A percentile compares a stretch with the other conserved stretches of the same genome.
phyloP scores from a whole-genome alignment of 1,140 invertebrate species.

The Zaprionus ornatus region DNA sequence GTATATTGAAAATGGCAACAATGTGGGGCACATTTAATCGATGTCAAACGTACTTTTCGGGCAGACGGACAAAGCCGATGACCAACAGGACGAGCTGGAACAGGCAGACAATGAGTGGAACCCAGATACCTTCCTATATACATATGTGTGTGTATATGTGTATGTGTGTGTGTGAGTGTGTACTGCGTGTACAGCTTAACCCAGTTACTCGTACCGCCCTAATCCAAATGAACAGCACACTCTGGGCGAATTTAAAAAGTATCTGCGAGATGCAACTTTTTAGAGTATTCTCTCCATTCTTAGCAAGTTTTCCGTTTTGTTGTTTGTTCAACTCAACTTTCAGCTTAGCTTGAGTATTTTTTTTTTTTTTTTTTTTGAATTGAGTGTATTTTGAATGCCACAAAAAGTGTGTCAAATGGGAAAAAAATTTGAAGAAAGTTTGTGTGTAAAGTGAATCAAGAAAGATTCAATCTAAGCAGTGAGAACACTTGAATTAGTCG shows the following conservation, averaged over 20 bases:
- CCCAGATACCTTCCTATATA: not conserved
- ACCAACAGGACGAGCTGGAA: slow-evolving; percentile 5
- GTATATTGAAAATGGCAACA: slow-evolving; percentile 3
- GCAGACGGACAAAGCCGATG: slow-evolving; percentile 28
- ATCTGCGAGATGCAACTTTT: slow-evolving; percentile 7
- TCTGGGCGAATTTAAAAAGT: slow-evolving; percentile 14
- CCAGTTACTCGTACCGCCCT: slow-evolving; percentile 53
- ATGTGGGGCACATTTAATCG: slow-evolving; percentile 36
- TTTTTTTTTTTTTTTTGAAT: not conserved
- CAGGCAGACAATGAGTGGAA: too few relatives aligned
- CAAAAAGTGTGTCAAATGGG: not conserved
- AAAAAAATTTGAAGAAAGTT: not conserved
- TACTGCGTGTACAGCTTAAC: slow-evolving; percentile 50
- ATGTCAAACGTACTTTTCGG: slow-evolving; percentile 36
- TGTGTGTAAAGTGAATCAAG: slow-evolving; percentile 1
- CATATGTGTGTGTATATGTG: not conserved
- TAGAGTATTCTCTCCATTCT: slow-evolving; percentile 40
- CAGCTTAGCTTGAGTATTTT: not conserved
- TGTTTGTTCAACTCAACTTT: slow-evolving; percentile 59
- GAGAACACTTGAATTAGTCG: not conserved
- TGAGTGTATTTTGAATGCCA: slow-evolving; percentile 29
- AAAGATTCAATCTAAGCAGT: not conserved
- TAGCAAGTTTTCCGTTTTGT: slow-evolving; percentile 47
- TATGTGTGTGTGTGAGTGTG: slow-evolving; percentile 15
- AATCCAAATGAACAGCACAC: slow-evolving; percentile 55